phyloP scores from a whole-genome alignment of 2,888 invertebrate genomes.

The Eumerus sabulonum region DNA sequence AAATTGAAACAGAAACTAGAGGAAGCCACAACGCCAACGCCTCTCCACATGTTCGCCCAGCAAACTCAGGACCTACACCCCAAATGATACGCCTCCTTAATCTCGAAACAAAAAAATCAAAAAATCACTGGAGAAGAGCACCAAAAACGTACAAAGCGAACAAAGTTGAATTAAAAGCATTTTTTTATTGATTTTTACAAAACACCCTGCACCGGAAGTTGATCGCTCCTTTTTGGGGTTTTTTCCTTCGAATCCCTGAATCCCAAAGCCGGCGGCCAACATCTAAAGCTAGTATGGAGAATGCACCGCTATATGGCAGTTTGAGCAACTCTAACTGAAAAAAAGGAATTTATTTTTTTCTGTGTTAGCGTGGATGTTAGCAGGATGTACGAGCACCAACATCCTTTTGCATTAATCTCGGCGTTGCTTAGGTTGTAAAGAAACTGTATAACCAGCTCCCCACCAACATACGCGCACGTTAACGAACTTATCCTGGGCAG shows the following conservation, averaged over 20 bases:
- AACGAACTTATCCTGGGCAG: conserved; percentile 42
- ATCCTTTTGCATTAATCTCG: conserved; percentile 1
- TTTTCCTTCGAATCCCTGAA: conserved; percentile 6
- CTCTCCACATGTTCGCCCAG: neutral
- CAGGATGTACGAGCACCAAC: neutral
- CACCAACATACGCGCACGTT: neutral
- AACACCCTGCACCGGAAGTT: neutral
- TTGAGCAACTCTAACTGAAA: too few relatives aligned
- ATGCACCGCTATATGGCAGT: too few relatives aligned
- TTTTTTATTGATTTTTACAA: conserved; percentile 59
- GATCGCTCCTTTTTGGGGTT: neutral
- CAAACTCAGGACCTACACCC: too few relatives aligned
- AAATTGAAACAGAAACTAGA: conserved; percentile 1
- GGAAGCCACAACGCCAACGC: conserved; percentile 6
- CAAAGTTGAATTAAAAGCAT: conserved; percentile 48
- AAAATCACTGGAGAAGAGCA: neutral
- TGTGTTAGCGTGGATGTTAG: neutral
- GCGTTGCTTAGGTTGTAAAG: conserved; percentile 30
- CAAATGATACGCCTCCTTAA: too few relatives aligned
- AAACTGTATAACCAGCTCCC: neutral
- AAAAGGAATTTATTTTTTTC: conserved; percentile 44
- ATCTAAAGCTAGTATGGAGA: too few relatives aligned
- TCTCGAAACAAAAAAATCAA: neutral
- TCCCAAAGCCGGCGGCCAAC: neutral
- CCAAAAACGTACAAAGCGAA: conserved; percentile 29